Evolutionary conservation across 2,113 vertebrate species (phyloP), one percentile per base, ranked within the genome.

Genomic region (Podarcis cretensis): DNA sequence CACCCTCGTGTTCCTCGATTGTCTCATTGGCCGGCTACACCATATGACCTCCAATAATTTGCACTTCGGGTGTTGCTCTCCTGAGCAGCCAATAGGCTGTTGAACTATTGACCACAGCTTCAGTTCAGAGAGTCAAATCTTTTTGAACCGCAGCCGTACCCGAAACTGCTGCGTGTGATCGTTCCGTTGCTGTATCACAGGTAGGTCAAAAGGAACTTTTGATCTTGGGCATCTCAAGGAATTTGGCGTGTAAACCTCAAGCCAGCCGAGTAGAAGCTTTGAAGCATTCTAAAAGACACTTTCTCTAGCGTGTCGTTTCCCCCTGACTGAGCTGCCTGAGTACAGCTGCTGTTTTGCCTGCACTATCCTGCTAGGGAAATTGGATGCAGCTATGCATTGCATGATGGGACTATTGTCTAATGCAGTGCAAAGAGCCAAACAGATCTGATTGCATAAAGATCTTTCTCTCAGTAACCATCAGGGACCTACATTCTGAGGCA

Each of bases 391-490:
- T 92, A 89, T 71, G 32, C 48, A 80, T 37, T 86, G 27, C 35
- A 71, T 40, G 57, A 85, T 82, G 35, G 86, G 32, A 85, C 7
- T 83, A 86, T 76, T 89, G n/a, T 68, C 76, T 71, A 87, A 32
- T 90, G 32, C 77, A 68, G 18, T 81, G 48, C 83, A 89, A 92
- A 48, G 21, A 91, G 4, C 3, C 30, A 86, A 87, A 91, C 25
- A 91, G 84, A 88, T 81, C 35, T 7, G 68, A 90, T 91, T 93
- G 90, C 88, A 93, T 84, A 90, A 32, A 81, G 57, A 73, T 91
- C 40, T 81, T 48, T 91, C 89, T 68, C 86, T 93, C 90, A 88
- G 94, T 91, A 93, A 93, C 93, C 75, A 81, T 91, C 89, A 91
- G 91, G 89, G 79, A 89, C 86, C 92, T 89, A 79, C 89, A 92